Base-by-base conservation (phyloP, 1,140 invertebrate species). In the Bombus soroeensis region DNA sequence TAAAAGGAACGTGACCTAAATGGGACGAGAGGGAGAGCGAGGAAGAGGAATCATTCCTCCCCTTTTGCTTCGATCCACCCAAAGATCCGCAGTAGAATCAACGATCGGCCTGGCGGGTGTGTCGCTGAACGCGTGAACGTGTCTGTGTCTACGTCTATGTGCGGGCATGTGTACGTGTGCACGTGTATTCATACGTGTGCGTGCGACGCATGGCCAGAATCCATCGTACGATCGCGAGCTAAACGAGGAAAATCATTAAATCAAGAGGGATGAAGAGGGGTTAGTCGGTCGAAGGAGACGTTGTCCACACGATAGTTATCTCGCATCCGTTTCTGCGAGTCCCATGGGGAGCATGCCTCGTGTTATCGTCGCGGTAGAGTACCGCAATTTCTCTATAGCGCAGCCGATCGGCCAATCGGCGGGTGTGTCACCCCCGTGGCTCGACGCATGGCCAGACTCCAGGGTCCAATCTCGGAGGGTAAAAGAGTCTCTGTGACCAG, bases 351-450 rank as follows among this genome's bases (percentile, higher is more conserved):
- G 22, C 13, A n/a, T 32, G 71, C 28, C 43, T 53, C 73, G 57
- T 80, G 86, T 83, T 53, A 70, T 74, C 62, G 70, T 78, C 64
- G 77, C 37, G 85, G 64, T 70, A 75, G 47, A 39, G 78, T 89
- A 59, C 89, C 70, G 89, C 89, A 90, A 89, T 90, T 73, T 80
- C 81, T 89, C 88, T 90, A 72, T 90, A 90, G 86, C 82, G 76
- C 86, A 84, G 18, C 81, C 84, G 71, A 78, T 70, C 82, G 74
- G 66, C 78, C 87, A 89, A 89, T 79, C 86, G 57, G 82, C 88
- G 89, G 89, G 81, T 85, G 88, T 90, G 89, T 90, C 88, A 87
- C 47, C 81, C 81, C 83, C 72, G 79, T 70, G 81, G 77, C 81
- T 87, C 81, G 75, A 90, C 86, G 74, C 78, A 89, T 90, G 82